Percentiles rank a stretch among this genome's conserved stretches.
Conservation (phyloP, 2,888 invertebrate genomes). For the Drosophila putrida region DNA sequence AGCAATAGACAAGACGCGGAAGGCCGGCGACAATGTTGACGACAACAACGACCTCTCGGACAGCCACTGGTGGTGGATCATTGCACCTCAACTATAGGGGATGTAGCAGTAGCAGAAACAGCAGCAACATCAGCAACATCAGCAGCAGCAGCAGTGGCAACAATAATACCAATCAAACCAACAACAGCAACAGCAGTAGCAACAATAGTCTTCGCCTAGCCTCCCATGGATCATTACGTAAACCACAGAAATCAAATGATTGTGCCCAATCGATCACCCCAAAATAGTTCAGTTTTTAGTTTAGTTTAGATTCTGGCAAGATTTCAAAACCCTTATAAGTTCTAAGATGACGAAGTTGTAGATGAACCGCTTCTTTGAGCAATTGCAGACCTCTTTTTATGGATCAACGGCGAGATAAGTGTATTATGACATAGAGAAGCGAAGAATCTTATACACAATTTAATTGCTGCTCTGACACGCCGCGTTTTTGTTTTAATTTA, state of each 20-base stretch:
- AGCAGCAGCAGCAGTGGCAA: slow-evolving; percentile 30
- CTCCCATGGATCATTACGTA: slow-evolving; percentile 54
- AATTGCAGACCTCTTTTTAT: slow-evolving; percentile 42
- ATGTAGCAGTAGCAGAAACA: slow-evolving; percentile 23
- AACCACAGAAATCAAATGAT: slow-evolving; percentile 39
- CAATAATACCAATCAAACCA: not conserved
- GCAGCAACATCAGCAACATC: slow-evolving; percentile 21
- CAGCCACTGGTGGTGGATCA: slow-evolving; percentile 39
- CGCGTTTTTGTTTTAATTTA: slow-evolving; percentile 69
- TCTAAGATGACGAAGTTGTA: slow-evolving; percentile 71
- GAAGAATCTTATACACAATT: slow-evolving; percentile 25
- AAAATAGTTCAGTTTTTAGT: slow-evolving; percentile 42
- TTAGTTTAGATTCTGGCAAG: slow-evolving; percentile 43
- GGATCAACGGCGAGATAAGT: too few species aligned
- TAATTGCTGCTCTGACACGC: slow-evolving; percentile 55
- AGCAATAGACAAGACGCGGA: slow-evolving; percentile 87
- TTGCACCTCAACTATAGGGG: slow-evolving; percentile 33
- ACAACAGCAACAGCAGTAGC: slow-evolving; percentile 8
- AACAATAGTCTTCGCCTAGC: slow-evolving; percentile 46
- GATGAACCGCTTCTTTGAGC: slow-evolving; percentile 50
- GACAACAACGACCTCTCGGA: slow-evolving; percentile 44
- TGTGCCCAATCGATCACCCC: slow-evolving; percentile 17
- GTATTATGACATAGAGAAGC: not conserved
- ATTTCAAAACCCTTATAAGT: slow-evolving; percentile 51
- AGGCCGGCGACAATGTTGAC: slow-evolving; percentile 65